Base-by-base conservation (phyloP, 2,113 vertebrate genomes). In the Oreochromis niloticus region DNA sequence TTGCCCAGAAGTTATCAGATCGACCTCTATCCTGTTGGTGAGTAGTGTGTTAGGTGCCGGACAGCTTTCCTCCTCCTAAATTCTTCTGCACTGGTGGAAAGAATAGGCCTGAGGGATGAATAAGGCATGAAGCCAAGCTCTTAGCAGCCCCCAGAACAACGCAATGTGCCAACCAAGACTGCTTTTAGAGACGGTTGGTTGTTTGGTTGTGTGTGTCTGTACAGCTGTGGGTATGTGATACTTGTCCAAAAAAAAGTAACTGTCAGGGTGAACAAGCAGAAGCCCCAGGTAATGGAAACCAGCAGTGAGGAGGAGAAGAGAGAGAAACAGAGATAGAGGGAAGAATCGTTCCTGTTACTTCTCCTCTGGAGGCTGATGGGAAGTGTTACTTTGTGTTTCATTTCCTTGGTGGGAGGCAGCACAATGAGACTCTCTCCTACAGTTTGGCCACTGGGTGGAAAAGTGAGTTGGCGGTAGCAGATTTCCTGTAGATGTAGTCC, bases 61-160 rank as follows among this genome's bases (percentile, higher is more conserved):
- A 66, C 82, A 86, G 63, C 80, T 88, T 87, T 73, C 80, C 52
- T 83, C 54, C 55, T 84, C 39, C 79, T 73, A 79, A 91, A 83
- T 87, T 82, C 52, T 56, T 92, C 79, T 85, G 30, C 13, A 8
- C 83, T 30, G 27, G 80, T 83, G 68, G 86, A 88, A 83, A 92
- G 85, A 92, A 89, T 71, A 80, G 84, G 87, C 93, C 91, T 82
- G 85, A 68, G 86, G 85, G 88, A 95, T 96, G 90, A 96, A 95
- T 94, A 95, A 95, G 89, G 81, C 92, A 95, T 95, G 89, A 91
- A 85, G 83, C 71, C 81, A 57, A 80, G 88, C 90, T 96, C 90
- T 93, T 88, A 94, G 88, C 71, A 81, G 80, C 46, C 89, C 46
- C 59, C 24, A 54, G 68, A 89, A 94, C 90, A 91, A 90, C 48